Evolutionary conservation across 2,113 vertebrate genomes (phyloP).

Genomic region (Pelmatolapia mariae): DNA sequence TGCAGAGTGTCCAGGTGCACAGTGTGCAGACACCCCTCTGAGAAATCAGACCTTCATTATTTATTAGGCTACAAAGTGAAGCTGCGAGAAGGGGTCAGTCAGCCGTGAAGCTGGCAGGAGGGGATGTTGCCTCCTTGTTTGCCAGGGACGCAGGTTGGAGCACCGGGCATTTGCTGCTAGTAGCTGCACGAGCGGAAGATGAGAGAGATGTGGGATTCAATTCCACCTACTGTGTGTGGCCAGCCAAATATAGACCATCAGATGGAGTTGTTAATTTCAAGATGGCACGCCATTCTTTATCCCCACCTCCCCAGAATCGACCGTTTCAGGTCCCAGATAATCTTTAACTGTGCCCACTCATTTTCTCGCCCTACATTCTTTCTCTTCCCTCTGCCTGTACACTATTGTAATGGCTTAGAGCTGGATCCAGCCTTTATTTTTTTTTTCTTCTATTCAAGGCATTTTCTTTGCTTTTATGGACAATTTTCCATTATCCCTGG

Average conservation of each 20-base stretch:
- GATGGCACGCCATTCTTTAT: conserved; percentile 18
- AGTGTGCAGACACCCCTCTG: conserved; percentile 23
- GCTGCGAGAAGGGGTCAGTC: conserved; percentile 23
- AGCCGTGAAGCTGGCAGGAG: conserved; percentile 45
- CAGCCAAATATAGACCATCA: conserved; percentile 56
- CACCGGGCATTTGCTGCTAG: not conserved
- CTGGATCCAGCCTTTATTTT: not conserved
- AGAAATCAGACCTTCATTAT: conserved; percentile 62
- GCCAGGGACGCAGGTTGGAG: conserved; percentile 37
- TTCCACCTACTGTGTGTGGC: conserved; percentile 31
- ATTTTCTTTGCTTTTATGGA: conserved; percentile 53
- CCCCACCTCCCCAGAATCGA: conserved; percentile 1
- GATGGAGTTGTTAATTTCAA: conserved; percentile 51
- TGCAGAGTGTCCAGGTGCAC: conserved; percentile 43
- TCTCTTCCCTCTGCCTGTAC: not conserved
- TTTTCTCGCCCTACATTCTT: conserved; percentile 29
- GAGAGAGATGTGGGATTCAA: conserved; percentile 14
- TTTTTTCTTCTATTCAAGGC: conserved; percentile 20
- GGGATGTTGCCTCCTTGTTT: conserved; percentile 29
- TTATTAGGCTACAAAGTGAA: conserved; percentile 59
- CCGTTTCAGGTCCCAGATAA: conserved; percentile 20
- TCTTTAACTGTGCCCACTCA: conserved; percentile 36
- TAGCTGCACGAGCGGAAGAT: conserved; percentile 45
- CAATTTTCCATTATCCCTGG: conserved; percentile 50
- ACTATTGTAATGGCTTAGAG: conserved; percentile 22